A percentile compares a stretch with the other conserved stretches of the same genome.
Conservation (phyloP, 2,113 vertebrate species). For the Epinephelus cyanopodus region DNA sequence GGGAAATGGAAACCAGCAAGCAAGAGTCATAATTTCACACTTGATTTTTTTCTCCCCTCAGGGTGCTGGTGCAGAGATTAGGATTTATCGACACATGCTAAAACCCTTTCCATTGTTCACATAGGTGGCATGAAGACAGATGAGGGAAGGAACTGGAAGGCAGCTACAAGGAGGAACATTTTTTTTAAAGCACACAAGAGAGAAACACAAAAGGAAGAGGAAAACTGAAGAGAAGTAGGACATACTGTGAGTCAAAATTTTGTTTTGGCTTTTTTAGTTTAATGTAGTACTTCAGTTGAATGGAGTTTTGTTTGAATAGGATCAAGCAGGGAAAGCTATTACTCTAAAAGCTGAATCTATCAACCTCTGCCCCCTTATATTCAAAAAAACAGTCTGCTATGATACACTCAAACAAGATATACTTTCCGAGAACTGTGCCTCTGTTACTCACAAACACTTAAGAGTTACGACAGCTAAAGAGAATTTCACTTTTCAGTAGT, state of each 20-base stretch:
- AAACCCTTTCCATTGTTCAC: slow-evolving; percentile 40
- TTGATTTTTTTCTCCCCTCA: neutral
- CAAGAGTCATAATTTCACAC: slow-evolving; percentile 23
- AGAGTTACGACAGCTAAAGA: slow-evolving; percentile 1
- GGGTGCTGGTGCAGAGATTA: slow-evolving; percentile 35
- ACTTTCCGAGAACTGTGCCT: neutral
- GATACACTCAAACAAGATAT: neutral
- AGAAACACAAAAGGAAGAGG: neutral
- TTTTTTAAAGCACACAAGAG: neutral
- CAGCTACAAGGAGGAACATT: neutral
- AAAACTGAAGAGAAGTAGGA: neutral
- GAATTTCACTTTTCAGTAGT: neutral
- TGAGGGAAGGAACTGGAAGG: neutral
- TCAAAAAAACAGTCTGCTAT: slow-evolving; percentile 12
- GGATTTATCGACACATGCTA: slow-evolving; percentile 45
- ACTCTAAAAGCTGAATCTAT: slow-evolving; percentile 18
- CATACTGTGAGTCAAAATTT: neutral
- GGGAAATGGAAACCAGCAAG: slow-evolving; percentile 35
- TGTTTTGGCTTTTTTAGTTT: neutral
- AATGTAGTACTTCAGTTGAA: slow-evolving; percentile 33
- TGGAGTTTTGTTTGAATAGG: slow-evolving; percentile 20
- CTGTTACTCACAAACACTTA: neutral
- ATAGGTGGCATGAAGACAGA: slow-evolving; percentile 31
- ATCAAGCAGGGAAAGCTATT: slow-evolving; percentile 26
- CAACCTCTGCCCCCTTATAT: neutral